Conservation (phyloP, 2,888 invertebrate genomes). For the Adelognathus sp. region DNA sequence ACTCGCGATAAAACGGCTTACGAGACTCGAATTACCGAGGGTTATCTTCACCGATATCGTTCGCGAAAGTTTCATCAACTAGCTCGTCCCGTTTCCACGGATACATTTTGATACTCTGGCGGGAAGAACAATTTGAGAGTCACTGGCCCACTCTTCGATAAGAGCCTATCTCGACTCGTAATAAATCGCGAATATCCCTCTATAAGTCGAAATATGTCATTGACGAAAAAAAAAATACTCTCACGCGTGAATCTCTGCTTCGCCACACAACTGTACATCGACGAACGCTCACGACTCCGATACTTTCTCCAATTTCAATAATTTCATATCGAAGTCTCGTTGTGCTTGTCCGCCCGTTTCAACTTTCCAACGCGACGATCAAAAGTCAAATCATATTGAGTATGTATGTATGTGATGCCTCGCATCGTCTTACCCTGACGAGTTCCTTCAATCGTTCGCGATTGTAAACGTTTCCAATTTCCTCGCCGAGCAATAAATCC, state of each 20-base stretch:
- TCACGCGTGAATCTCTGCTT: neutral
- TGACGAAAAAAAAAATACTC: neutral
- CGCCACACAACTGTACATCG: neutral
- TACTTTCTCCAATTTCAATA: slow-evolving; percentile 38
- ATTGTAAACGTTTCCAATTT: slow-evolving; percentile 98
- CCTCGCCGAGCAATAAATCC: slow-evolving; percentile 96
- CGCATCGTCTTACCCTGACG: slow-evolving; percentile 88
- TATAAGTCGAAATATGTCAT: neutral
- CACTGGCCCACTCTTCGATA: slow-evolving; percentile 63
- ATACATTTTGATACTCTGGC: slow-evolving; percentile 59
- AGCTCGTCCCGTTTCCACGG: slow-evolving; percentile 40
- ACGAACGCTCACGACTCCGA: neutral
- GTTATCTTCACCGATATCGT: slow-evolving; percentile 63
- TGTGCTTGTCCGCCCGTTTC: neutral
- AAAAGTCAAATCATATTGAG: neutral
- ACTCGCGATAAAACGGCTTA: slow-evolving; percentile 41
- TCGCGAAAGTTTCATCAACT: slow-evolving; percentile 20
- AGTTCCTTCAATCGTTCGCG: slow-evolving; percentile 97
- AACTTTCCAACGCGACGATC: slow-evolving; percentile 23
- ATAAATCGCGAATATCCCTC: slow-evolving; percentile 5
- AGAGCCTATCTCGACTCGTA: slow-evolving; percentile 22
- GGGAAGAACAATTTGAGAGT: slow-evolving; percentile 66
- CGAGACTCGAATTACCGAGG: slow-evolving; percentile 49
- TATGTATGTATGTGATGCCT: too few relatives aligned
- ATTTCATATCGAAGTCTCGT: slow-evolving; percentile 12